Conservation (phyloP, 2,113 vertebrate genomes). For the Laterallus jamaicensis region DNA sequence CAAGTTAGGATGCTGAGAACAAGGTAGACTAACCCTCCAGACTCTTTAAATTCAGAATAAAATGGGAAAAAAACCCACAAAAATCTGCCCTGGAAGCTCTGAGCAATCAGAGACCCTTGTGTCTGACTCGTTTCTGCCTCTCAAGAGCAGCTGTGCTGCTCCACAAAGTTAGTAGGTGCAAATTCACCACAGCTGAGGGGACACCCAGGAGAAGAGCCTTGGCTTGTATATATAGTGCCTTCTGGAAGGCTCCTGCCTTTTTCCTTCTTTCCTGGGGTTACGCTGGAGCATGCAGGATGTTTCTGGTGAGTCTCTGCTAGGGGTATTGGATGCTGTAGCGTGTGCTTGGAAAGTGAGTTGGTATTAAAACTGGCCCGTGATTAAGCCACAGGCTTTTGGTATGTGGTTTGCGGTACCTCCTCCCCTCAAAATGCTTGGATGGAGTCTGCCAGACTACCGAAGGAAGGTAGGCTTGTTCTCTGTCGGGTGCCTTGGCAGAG, state of each 20-base stretch:
- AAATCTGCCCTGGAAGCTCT: background rate
- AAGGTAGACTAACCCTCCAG: background rate
- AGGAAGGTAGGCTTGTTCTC: fast-evolving
- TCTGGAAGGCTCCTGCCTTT: background rate
- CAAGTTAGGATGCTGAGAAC: background rate
- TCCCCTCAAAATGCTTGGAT: background rate
- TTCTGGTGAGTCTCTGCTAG: background rate
- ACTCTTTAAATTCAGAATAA: background rate
- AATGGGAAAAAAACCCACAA: background rate
- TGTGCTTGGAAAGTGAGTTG: fast-evolving
- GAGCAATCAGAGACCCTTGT: background rate
- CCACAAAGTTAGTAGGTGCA: background rate
- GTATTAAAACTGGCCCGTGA: background rate
- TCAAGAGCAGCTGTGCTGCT: background rate
- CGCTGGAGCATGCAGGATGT: fast-evolving
- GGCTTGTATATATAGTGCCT: background rate
- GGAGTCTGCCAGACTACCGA: background rate
- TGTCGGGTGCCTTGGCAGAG: slow-evolving; percentile 9
- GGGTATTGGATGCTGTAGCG: fast-evolving
- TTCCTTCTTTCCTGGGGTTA: background rate
- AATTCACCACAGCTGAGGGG: background rate
- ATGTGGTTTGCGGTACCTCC: fast-evolving
- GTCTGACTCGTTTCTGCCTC: background rate
- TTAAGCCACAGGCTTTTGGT: background rate
- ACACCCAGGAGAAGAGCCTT: background rate